phyloP scores from a whole-genome alignment of 2,888 invertebrate genomes.

The Sphaerophoria taeniata region DNA sequence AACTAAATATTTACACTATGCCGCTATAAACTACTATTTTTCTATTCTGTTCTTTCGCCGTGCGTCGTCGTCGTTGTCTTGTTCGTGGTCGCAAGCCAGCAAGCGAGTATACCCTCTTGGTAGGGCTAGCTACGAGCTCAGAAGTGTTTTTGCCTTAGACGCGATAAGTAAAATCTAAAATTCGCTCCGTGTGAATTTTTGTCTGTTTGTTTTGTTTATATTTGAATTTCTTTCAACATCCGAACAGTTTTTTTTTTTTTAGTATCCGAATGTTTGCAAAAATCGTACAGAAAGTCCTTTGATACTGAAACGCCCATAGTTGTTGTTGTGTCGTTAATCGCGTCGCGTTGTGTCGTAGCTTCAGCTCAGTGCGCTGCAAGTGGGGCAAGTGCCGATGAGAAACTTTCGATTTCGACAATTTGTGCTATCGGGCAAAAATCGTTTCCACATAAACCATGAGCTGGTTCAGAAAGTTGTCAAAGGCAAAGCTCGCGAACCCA shows the following conservation, averaged over 20 bases:
- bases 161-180: slow-evolving; percentile 48
- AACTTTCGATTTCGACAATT: slow-evolving; percentile 86
- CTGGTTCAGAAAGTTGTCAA: slow-evolving; percentile 87
- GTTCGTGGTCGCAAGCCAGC: too few relatives aligned
- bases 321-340: slow-evolving; percentile 3
- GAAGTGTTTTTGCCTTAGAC: slow-evolving; percentile 49
- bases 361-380: slow-evolving; percentile 70
- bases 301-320: slow-evolving; percentile 50
- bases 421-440: slow-evolving; percentile 86
- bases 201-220: slow-evolving; percentile 14
- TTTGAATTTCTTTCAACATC: slow-evolving; percentile 30
- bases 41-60: not conserved
- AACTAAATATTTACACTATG: slow-evolving; percentile 56
- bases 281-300: not conserved
- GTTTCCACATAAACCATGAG: slow-evolving; percentile 85
- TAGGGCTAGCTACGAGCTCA: slow-evolving; percentile 23
- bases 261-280: slow-evolving; percentile 45
- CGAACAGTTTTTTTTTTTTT: not conserved
- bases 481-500: slow-evolving; percentile 84
- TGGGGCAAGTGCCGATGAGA: slow-evolving; percentile 84
- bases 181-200: slow-evolving; percentile 31
- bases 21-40: slow-evolving; percentile 32
- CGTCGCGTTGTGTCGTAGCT: not conserved
- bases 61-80: not conserved
- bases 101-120: slow-evolving; percentile 37